Percentiles rank a stretch among this genome's conserved stretches.
These are phyloP conservation scores for Mythimna impura DNA, from an alignment of 2,888 invertebrate species.

Conservation along the genomic window DNA sequence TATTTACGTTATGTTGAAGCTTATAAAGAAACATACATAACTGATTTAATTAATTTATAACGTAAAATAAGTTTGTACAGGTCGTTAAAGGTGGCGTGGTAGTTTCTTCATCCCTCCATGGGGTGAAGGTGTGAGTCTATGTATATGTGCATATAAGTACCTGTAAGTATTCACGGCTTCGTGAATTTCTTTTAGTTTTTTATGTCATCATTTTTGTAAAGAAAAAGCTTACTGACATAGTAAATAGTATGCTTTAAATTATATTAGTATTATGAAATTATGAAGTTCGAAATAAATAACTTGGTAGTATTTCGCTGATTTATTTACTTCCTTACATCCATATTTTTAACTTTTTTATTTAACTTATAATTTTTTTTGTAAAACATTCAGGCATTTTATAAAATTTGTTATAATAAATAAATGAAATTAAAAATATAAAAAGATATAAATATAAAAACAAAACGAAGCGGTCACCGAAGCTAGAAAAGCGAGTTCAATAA, in stretches of 20 bases:
- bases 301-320: slow-evolving; percentile 3
- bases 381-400: no score
- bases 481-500: neutral
- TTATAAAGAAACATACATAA: neutral
- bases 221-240: neutral
- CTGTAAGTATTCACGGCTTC: neutral
- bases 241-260: neutral
- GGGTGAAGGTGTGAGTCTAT: neutral
- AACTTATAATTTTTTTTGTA: no score
- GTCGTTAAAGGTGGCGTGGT: neutral
- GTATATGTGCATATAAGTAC: neutral
- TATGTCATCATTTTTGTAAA: neutral
- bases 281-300: neutral
- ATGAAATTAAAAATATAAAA: no score
- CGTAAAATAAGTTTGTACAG: neutral
- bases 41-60: neutral
- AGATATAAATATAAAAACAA: no score
- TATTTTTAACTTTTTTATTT: neutral
- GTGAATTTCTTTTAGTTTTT: neutral
- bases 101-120: neutral
- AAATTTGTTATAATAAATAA: no score
- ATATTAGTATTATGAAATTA: neutral
- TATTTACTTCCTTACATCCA: neutral
- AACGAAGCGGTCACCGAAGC: neutral
- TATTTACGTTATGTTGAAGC: neutral